These are phyloP conservation scores for Ferrisia virgata DNA, from an alignment of 2,888 invertebrate genomes.

Conservation along the genomic window DNA sequence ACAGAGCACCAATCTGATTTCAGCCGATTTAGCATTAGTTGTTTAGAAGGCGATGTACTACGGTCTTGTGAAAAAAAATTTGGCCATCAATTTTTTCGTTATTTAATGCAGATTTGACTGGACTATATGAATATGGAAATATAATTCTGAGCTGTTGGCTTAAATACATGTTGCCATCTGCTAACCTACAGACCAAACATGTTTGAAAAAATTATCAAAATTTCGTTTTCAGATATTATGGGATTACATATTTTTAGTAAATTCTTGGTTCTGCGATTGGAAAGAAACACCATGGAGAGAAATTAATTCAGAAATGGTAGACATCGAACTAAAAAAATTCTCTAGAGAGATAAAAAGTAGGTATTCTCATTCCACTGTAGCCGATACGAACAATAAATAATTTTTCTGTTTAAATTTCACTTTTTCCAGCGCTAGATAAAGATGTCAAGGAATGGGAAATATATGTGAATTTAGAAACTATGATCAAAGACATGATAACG, in stretches of 20 bases:
- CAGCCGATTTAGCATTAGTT: too few species aligned
- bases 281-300: conserved; percentile 90
- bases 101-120: too few species aligned
- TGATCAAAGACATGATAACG: conserved; percentile 88
- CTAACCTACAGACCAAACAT: too few species aligned
- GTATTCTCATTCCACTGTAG: background rate
- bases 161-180: too few species aligned
- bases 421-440: conserved; percentile 59
- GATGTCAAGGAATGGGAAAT: conserved; percentile 70
- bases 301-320: conserved; percentile 91
- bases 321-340: conserved; percentile 89
- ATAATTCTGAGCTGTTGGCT: too few species aligned
- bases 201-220: too few species aligned
- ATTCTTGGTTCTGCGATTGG: conserved; percentile 84
- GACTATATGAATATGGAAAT: too few species aligned
- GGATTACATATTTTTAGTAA: conserved; percentile 82
- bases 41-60: too few species aligned
- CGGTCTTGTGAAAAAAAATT: too few species aligned
- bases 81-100: too few species aligned
- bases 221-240: conserved; percentile 65
- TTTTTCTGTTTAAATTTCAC: background rate
- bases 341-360: conserved; percentile 76
- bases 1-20: too few species aligned
- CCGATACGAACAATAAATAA: background rate
- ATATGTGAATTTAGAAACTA: conserved; percentile 73